Evolutionary conservation across 2,888 invertebrate species (phyloP).

Genomic region (Herminia tarsipennalis): DNA sequence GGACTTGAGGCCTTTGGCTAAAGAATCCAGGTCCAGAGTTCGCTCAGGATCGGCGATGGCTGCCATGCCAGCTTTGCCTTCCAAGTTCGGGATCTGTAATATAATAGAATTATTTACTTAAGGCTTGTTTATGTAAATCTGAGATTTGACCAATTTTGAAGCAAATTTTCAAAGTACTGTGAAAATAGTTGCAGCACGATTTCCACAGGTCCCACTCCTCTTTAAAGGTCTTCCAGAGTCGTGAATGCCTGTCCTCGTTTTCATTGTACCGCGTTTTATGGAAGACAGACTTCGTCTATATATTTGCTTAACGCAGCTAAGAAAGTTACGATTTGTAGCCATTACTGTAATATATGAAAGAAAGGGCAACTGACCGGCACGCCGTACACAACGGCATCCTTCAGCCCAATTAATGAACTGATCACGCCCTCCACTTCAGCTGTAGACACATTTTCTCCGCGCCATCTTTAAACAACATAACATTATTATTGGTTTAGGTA

Average conservation of each 20-base stretch:
- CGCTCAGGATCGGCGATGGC: conserved; percentile 92
- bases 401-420: conserved; percentile 90
- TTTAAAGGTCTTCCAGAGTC: no score
- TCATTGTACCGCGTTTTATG: no score
- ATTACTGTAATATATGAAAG: no score
- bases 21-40: conserved; percentile 85
- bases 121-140: no score
- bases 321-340: no score
- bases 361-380: conserved; percentile 91
- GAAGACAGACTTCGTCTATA: no score
- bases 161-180: background rate
- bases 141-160: no score
- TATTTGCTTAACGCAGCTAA: no score
- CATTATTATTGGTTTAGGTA: no score
- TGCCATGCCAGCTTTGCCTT: conserved; percentile 97
- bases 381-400: conserved; percentile 95
- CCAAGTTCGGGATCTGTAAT: conserved; percentile 89
- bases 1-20: conserved; percentile 70
- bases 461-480: conserved; percentile 87
- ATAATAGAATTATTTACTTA: background rate
- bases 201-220: no score
- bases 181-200: no score
- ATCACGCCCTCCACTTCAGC: conserved; percentile 97
- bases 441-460: conserved; percentile 98
- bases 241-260: no score